phyloP scores from a whole-genome alignment of 2,888 invertebrate genomes.

The Parnassius smintheus region DNA sequence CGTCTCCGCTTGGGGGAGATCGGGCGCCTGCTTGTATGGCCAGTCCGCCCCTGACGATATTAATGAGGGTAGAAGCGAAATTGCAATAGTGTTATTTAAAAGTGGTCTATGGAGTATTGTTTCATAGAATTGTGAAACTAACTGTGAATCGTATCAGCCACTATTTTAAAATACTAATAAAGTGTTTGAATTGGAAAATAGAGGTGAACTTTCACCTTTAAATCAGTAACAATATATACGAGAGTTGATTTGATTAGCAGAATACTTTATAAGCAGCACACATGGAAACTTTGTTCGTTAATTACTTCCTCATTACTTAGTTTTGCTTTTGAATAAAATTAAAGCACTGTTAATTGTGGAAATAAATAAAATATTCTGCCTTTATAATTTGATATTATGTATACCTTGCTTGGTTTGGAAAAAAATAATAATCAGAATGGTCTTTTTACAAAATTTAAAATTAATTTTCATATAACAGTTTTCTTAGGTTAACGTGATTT shows the following conservation, averaged over 20 bases:
- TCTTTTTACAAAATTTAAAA: background rate
- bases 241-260: conserved; percentile 32
- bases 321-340: background rate
- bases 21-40: conserved; percentile 81
- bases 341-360: background rate
- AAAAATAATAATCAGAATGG: background rate
- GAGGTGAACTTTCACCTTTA: conserved; percentile 19
- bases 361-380: conserved; percentile 18
- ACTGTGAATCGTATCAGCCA: conserved; percentile 62
- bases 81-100: conserved; percentile 75
- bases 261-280: conserved; percentile 9
- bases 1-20: conserved; percentile 79
- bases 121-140: conserved; percentile 72
- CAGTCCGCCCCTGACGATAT: conserved; percentile 82
- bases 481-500: too few relatives aligned
- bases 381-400: background rate
- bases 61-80: conserved; percentile 80
- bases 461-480: background rate
- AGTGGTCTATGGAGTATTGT: conserved; percentile 68
- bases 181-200: conserved; percentile 28
- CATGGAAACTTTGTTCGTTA: background rate
- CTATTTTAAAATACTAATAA: conserved; percentile 33
- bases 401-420: background rate
- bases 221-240: conserved; percentile 1
- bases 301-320: too few relatives aligned